Percentiles rank a stretch among this genome's conserved stretches.
Conservation (phyloP, 2,797 vertebrate genomes). For the Cyprinella venusta region DNA sequence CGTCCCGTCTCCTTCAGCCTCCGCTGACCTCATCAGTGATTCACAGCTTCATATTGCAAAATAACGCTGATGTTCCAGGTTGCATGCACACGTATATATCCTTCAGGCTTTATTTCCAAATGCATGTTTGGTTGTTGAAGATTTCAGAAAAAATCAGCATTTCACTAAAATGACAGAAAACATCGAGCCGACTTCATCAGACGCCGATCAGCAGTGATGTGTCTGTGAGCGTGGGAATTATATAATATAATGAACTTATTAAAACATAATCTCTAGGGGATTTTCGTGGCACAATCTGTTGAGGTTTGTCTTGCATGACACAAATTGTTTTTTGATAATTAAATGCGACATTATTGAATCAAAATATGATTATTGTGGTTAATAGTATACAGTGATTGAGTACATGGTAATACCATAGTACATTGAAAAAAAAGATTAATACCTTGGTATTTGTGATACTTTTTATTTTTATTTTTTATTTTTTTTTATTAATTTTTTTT, state of each 20-base stretch:
- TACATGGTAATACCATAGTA: not conserved
- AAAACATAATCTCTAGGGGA: not conserved
- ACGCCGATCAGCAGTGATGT: not conserved
- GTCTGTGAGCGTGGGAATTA: not conserved
- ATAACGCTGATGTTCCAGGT: not conserved
- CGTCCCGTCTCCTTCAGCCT: not conserved
- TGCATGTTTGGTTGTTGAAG: not conserved
- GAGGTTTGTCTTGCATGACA: not conserved
- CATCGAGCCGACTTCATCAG: not conserved
- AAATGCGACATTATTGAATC: not conserved
- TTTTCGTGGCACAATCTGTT: not conserved
- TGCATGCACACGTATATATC: not conserved
- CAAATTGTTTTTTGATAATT: not conserved
- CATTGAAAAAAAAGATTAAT: not conserved
- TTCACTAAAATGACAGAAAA: not conserved
- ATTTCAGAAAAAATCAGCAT: not conserved
- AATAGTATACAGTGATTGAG: too few relatives aligned
- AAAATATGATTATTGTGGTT: not conserved
- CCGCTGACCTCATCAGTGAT: slow-evolving; percentile 37
- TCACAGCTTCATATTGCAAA: slow-evolving; percentile 4
- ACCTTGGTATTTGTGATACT: not conserved
- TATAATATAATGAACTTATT: not conserved
- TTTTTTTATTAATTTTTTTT: too few relatives aligned
- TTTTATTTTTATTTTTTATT: too few relatives aligned
- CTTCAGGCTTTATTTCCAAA: not conserved